A percentile compares a stretch with the other conserved stretches of the same genome.
Conservation (phyloP, 1,140 invertebrate species). For the Psix sp. region DNA sequence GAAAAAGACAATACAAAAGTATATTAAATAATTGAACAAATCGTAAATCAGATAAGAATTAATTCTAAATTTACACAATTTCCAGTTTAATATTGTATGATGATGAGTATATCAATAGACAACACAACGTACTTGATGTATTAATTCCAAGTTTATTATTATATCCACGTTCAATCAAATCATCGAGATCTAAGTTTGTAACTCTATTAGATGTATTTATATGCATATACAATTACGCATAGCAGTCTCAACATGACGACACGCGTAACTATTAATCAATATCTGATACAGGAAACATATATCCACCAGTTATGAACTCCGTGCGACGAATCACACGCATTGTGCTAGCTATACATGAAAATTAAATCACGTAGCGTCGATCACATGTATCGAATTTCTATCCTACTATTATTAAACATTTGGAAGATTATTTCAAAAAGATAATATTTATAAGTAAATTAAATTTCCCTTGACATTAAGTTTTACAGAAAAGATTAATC, state of each 20-base stretch:
- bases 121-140: constrained; percentile 10
- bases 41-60: too few relatives aligned
- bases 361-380: constrained; percentile 12
- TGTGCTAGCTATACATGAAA: constrained; percentile 22
- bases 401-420: constrained; percentile 8
- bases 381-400: constrained; percentile 22
- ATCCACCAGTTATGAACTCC: too few relatives aligned
- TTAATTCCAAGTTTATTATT: constrained; percentile 20
- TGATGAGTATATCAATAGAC: constrained; percentile 3
- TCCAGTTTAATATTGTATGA: too few relatives aligned
- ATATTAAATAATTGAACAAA: too few relatives aligned
- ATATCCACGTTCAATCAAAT: constrained; percentile 21
- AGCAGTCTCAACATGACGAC: constrained; percentile 29
- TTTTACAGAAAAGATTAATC: too few relatives aligned
- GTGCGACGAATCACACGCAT: constrained; percentile 19
- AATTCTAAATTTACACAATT: too few relatives aligned
- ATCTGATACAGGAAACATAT: constrained; percentile 35
- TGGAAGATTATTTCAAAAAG: constrained; percentile 11
- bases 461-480: neutral
- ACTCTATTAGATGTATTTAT: constrained; percentile 33
- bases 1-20: too few relatives aligned
- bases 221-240: constrained; percentile 38
- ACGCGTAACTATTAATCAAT: constrained; percentile 38
- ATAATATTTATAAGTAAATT: constrained; percentile 12
- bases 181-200: constrained; percentile 15